Conservation (phyloP, 2,888 invertebrate genomes). For the Chloroclystis v-ata region DNA sequence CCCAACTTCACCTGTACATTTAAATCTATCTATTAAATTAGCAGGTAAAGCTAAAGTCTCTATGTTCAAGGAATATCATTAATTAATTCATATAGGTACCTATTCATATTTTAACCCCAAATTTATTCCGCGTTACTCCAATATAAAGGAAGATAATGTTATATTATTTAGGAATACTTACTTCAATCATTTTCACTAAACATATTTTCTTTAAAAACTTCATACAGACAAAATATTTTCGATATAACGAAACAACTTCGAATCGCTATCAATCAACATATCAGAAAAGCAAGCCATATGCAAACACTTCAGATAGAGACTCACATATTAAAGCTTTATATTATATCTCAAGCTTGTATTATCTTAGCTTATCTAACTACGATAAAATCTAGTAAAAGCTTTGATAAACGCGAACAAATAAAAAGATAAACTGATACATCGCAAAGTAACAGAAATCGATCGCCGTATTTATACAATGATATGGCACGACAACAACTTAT, state of each 20-base stretch:
- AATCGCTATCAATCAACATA: conserved; percentile 17
- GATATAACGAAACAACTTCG: background rate
- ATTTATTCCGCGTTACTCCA: too few relatives aligned
- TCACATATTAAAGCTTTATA: conserved; percentile 64
- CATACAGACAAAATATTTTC: too few relatives aligned
- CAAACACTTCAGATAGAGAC: conserved; percentile 61
- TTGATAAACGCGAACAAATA: conserved; percentile 46
- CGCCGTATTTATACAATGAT: background rate
- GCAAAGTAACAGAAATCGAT: conserved; percentile 14
- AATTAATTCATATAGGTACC: too few relatives aligned
- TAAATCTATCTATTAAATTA: too few relatives aligned
- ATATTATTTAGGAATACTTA: too few relatives aligned
- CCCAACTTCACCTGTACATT: background rate
- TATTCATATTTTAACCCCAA: too few relatives aligned
- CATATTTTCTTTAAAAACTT: too few relatives aligned
- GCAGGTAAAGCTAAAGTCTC: too few relatives aligned
- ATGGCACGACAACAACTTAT: too few relatives aligned
- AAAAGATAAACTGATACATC: conserved; percentile 16
- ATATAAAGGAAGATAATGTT: too few relatives aligned
- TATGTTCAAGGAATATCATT: too few relatives aligned
- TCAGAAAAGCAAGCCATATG: conserved; percentile 45
- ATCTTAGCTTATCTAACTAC: conserved; percentile 66
- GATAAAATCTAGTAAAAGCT: conserved; percentile 68
- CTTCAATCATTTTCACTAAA: too few relatives aligned
- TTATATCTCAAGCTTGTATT: conserved; percentile 71